Conservation (phyloP, 2,888 invertebrate species). For the Pyralis farinalis region DNA sequence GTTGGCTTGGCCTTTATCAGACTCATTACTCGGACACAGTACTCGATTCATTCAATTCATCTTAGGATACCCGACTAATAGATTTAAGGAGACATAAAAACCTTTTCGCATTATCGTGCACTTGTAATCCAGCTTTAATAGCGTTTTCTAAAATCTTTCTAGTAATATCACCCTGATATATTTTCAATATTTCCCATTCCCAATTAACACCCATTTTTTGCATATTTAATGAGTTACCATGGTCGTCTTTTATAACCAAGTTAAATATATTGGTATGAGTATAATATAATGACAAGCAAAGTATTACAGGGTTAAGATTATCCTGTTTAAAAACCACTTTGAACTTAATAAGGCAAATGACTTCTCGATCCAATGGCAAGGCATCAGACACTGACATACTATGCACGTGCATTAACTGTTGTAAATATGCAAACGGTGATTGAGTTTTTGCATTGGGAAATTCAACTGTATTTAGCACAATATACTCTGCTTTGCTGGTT, state of each 20-base stretch:
- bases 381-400: slow-evolving; percentile 24
- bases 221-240: not conserved
- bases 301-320: not conserved
- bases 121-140: slow-evolving; percentile 4
- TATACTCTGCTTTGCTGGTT: slow-evolving; percentile 20
- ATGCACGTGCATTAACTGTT: slow-evolving; percentile 44
- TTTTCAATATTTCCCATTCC: slow-evolving; percentile 9
- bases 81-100: slow-evolving; percentile 14
- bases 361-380: not conserved
- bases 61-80: slow-evolving; percentile 9
- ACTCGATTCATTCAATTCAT: not conserved
- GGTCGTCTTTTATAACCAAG: not conserved
- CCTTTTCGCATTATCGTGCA: slow-evolving; percentile 6
- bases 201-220: not conserved
- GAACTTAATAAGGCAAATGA: not conserved
- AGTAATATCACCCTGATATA: slow-evolving; percentile 9
- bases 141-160: slow-evolving; percentile 11
- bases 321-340: not conserved
- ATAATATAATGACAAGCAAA: slow-evolving; percentile 1
- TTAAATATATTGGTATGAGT: not conserved
- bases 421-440: slow-evolving; percentile 56
- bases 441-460: slow-evolving; percentile 55
- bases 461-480: slow-evolving; percentile 50
- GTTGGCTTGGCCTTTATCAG: too few relatives aligned
- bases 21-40: too few relatives aligned